Evolutionary conservation across 2,888 invertebrate genomes (phyloP).

Genomic region (Amiota minor): DNA sequence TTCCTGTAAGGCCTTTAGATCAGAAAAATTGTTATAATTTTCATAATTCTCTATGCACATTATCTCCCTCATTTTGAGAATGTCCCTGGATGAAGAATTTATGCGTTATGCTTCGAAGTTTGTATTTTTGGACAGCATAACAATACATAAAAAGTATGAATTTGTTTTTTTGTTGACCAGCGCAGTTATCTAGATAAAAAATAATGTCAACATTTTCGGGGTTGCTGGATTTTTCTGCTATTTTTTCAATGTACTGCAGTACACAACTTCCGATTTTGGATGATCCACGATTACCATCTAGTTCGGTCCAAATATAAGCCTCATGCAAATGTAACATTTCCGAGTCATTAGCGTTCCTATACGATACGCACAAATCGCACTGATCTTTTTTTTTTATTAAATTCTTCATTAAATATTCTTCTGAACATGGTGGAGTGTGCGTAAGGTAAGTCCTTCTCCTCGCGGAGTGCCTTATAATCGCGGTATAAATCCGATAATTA

Average conservation of each 20-base stretch:
- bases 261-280: constrained; percentile 50
- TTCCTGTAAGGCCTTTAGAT: too few species aligned
- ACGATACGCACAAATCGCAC: too few species aligned
- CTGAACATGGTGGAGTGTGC: too few species aligned
- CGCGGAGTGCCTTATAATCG: too few species aligned
- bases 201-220: constrained; percentile 44
- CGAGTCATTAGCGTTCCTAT: constrained; percentile 50
- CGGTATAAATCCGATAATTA: too few species aligned
- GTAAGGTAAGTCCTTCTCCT: too few species aligned
- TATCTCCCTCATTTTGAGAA: constrained; percentile 66
- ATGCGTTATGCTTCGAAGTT: constrained; percentile 55
- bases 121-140: constrained; percentile 35
- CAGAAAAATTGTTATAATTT: too few species aligned
- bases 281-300: constrained; percentile 55
- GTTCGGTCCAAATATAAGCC: too few species aligned
- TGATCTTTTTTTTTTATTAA: constrained; percentile 37
- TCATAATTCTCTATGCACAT: constrained; percentile 60
- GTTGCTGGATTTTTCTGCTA: constrained; percentile 33
- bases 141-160: constrained; percentile 31
- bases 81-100: constrained; percentile 64
- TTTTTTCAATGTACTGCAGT: constrained; percentile 41
- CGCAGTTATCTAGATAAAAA: constrained; percentile 62
- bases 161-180: constrained; percentile 48
- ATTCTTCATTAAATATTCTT: too few species aligned
- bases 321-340: too few species aligned